phyloP scores from a whole-genome alignment of 2,888 invertebrate genomes.

The Eristalis intricaria region DNA sequence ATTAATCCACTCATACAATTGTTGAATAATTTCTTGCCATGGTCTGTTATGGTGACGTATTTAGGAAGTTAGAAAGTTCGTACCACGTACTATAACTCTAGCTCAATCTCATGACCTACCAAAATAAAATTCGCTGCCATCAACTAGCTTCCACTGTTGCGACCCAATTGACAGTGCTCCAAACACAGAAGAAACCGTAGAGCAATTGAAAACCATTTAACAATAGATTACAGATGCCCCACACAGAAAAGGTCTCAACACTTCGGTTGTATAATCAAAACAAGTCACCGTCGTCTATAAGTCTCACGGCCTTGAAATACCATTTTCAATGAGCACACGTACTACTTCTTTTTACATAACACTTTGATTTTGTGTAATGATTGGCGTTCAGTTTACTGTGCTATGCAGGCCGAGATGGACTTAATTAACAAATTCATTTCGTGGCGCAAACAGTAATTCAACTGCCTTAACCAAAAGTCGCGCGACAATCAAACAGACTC shows the following conservation, averaged over 20 bases:
- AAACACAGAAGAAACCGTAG: background rate
- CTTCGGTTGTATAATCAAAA: background rate
- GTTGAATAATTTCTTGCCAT: background rate
- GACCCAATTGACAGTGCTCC: background rate
- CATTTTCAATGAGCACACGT: slow-evolving; percentile 53
- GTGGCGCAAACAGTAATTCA: slow-evolving; percentile 12
- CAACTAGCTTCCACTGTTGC: background rate
- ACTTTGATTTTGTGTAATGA: slow-evolving; percentile 29
- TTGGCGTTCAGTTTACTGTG: slow-evolving; percentile 13
- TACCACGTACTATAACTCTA: background rate
- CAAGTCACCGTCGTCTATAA: background rate
- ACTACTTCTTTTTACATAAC: slow-evolving; percentile 10
- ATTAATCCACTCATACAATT: too few species aligned
- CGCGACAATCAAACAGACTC: background rate
- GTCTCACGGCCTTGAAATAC: slow-evolving; percentile 34
- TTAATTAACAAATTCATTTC: slow-evolving; percentile 27
- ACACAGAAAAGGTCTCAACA: background rate
- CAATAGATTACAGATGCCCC: background rate
- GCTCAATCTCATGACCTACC: background rate
- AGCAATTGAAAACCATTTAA: background rate
- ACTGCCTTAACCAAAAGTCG: slow-evolving; percentile 15
- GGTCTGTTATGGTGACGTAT: background rate
- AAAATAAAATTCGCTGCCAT: background rate
- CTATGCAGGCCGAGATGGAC: slow-evolving; percentile 12
- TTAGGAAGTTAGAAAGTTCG: background rate